Evolutionary conservation across 2,888 invertebrate species (phyloP).

Genomic region (Panzeria rudis): DNA sequence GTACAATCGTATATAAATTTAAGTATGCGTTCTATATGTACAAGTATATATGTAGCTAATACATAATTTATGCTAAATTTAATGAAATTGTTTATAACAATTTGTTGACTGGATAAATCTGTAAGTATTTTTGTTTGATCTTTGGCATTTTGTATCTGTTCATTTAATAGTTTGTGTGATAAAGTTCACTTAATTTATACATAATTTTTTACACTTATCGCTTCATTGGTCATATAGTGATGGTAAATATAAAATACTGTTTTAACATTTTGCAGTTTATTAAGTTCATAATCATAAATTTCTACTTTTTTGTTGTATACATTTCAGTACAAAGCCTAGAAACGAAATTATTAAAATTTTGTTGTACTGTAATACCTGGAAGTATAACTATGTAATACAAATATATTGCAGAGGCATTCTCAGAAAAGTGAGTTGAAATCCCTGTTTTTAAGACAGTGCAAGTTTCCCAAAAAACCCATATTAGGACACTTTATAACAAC

Average conservation of each 20-base stretch:
- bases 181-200: constrained; percentile 30
- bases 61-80: constrained; percentile 59
- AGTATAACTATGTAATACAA: too few relatives aligned
- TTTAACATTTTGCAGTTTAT: constrained; percentile 37
- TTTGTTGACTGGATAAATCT: constrained; percentile 36
- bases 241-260: background rate
- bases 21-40: too few relatives aligned
- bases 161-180: constrained; percentile 15
- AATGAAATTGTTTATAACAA: constrained; percentile 63
- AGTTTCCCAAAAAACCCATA: too few relatives aligned
- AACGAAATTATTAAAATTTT: too few relatives aligned
- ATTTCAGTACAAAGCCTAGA: too few relatives aligned
- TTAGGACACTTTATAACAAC: too few relatives aligned
- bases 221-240: constrained; percentile 1
- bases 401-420: too few relatives aligned
- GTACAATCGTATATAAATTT: background rate
- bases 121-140: background rate
- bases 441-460: too few relatives aligned
- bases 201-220: constrained; percentile 38
- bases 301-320: background rate
- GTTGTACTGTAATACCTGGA: too few relatives aligned
- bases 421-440: too few relatives aligned
- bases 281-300: constrained; percentile 40
- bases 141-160: constrained; percentile 6
- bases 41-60: background rate